Evolutionary conservation across 2,888 invertebrate species (phyloP), one percentile per base, ranked within the genome.

Genomic region (Tipula confusa): DNA sequence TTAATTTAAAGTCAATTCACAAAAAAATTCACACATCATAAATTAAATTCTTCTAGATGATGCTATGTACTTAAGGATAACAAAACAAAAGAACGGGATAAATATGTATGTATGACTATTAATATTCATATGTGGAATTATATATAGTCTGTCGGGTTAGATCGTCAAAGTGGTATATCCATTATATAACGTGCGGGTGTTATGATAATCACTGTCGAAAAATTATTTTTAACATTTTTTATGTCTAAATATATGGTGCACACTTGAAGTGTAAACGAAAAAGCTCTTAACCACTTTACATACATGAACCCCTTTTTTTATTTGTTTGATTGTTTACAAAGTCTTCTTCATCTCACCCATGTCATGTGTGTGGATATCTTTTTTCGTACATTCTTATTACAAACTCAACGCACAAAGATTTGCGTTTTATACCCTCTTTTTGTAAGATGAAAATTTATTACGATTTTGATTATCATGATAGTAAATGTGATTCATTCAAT

Each of bases 1-100:
- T 64, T 64, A 64, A 64, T 64, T 64, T 64, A 64, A 64, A 64
- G 64, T 64, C 64, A 64, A 64, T 64, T 64, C 64, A 43, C 43
- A 24, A 64, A 64, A n/a, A 38, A 64, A 64, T 64, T 64, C 64
- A 64, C 64, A 64, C 64, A 64, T 64, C 64, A 64, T 64, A 64
- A 64, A 64, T 64, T 64, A 64, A 64, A 64, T 64, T 64, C n/a
- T n/a, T 64, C 24, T 64, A 64, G 18, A 64, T 18, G 6, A n/a
- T n/a, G n/a, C n/a, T n/a, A n/a, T 33, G 7, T 64, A 64, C 64
- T 64, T 64, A 64, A 64, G 64, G 64, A 64, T 64, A 64, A 64
- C 64, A 64, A 64, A 64, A 24, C 24, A 64, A 24, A 64, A 64
- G 18, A 64, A 64, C 24, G 64, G 64, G 24, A 64, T 64, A 64